Evolutionary conservation across 2,113 vertebrate genomes (phyloP).

Genomic region (Ia io): DNA sequence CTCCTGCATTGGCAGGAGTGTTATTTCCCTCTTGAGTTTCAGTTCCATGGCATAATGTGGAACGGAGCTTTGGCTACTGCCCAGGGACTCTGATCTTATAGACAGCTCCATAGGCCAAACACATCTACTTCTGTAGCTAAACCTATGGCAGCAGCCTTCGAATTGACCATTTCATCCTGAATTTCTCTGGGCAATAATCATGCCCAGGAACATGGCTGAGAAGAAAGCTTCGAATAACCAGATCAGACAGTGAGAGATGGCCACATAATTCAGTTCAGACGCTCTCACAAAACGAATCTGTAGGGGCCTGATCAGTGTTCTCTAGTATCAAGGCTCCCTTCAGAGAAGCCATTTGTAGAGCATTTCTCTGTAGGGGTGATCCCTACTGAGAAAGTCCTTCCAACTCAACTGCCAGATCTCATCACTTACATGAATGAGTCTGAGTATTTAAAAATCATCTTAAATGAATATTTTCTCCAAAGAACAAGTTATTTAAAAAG

Average conservation of each 20-base stretch:
- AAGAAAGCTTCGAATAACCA: not conserved
- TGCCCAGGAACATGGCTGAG: not conserved
- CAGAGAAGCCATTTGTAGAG: not conserved
- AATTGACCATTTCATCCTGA: not conserved
- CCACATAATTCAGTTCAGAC: not conserved
- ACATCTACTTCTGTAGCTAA: not conserved
- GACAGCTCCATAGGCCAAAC: not conserved
- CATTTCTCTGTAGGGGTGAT: not conserved
- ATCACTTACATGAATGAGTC: not conserved
- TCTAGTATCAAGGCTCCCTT: not conserved
- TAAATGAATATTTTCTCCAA: conserved; percentile 1
- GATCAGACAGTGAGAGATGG: not conserved
- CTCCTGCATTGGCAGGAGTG: not conserved
- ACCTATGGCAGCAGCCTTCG: not conserved
- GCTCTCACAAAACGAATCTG: not conserved
- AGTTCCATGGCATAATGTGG: not conserved
- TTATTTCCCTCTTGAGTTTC: not conserved
- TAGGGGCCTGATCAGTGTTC: not conserved
- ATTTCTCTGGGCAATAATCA: not conserved
- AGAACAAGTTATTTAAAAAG: conserved; percentile 21
- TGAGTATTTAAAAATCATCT: conserved; percentile 8
- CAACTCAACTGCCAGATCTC: not conserved
- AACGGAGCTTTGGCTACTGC: not conserved
- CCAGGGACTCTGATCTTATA: not conserved
- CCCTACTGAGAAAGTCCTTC: not conserved